Base-by-base conservation (phyloP, 2,113 vertebrate genomes). In the Podarcis muralis region DNA sequence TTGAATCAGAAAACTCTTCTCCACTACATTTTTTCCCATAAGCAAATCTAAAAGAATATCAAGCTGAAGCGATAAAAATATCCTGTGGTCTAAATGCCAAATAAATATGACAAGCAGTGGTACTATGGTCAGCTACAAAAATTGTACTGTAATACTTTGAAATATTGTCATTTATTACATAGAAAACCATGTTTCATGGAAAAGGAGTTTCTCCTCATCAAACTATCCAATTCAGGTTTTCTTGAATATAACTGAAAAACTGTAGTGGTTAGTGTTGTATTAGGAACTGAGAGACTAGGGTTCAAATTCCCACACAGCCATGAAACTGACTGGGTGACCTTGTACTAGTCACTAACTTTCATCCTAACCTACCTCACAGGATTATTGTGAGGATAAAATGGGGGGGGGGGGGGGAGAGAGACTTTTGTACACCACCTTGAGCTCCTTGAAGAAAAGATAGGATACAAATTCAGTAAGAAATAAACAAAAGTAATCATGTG, bases 31-130 rank as follows among this genome's bases (percentile, higher is more conserved):
- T 59, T 90, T 93, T 92, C 22, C 83, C 87, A 87, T 93, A 87
- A 40, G 22, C 85, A 84, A 92, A 91, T 92, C 81, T 81, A 84
- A 37, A 57, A 71, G 5, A 78, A 3, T 81, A 89, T 81, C 40
- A 83, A 77, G 92, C 75, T 86, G 65, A 72, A 89, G 84, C 12
- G 84, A 87, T 1, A 22, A 15, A 69, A 62, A 76, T n/a, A 85
- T 81, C 11, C 88, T 74, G 27, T 87, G 32, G 80, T 85, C 9
- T 86, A 85, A 90, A 75, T 1, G 0, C 57, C 2, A 83, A 43
- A 91, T 92, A 40, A 93, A 90, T 62, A 75, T 83, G 89, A 95
- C 62, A 93, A 97, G 92, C 84, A 76, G 95, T 96, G 93, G 75
- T 89, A 85, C 69, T 91, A 79, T 86, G 85, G 89, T 90, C 85